Conservation (phyloP, 2,797 vertebrate species). For the Lithobates sylvaticus region DNA sequence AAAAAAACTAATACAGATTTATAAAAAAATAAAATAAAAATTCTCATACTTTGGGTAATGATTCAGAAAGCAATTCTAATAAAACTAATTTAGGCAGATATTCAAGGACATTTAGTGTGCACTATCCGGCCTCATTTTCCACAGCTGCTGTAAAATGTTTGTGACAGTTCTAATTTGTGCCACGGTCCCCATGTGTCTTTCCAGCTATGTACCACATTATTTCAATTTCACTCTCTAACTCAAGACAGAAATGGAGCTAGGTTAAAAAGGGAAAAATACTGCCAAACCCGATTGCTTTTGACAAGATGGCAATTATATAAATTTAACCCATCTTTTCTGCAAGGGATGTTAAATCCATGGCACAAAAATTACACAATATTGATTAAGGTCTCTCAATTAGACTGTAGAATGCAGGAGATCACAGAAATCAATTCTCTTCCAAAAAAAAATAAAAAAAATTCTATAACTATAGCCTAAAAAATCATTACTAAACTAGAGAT, state of each 20-base stretch:
- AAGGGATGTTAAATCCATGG: background rate
- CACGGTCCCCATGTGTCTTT: conserved; percentile 68
- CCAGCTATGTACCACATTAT: conserved; percentile 59
- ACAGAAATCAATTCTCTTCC: background rate
- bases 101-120: conserved; percentile 76
- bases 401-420: background rate
- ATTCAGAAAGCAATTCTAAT: conserved; percentile 30
- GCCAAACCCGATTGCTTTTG: conserved; percentile 38
- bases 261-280: conserved; percentile 25
- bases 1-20: background rate
- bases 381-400: background rate
- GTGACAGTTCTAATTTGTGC: conserved; percentile 79
- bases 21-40: background rate
- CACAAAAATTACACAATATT: background rate
- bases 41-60: conserved; percentile 16
- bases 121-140: conserved; percentile 67
- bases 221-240: conserved; percentile 64
- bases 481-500: too few species aligned
- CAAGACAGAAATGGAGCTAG: background rate
- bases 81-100: conserved; percentile 63
- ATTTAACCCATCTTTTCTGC: conserved; percentile 8
- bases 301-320: conserved; percentile 17
- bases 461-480: background rate
- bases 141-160: conserved; percentile 74
- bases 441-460: background rate